phyloP scores from a whole-genome alignment of 2,888 invertebrate genomes.

The Kuschelorhynchus macadamiae region DNA sequence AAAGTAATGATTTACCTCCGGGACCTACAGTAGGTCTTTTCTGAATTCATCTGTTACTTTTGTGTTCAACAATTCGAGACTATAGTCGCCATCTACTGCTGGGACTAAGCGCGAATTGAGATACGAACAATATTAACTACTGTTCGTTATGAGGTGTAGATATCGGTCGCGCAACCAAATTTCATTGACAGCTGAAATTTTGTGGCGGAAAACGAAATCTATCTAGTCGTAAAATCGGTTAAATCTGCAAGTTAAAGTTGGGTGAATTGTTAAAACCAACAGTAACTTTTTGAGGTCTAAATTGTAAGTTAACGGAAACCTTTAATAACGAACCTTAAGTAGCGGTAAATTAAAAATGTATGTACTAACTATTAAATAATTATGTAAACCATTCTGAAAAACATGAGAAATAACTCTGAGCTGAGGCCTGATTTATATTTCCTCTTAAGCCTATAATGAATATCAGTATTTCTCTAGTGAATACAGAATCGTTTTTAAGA shows the following conservation, averaged over 20 bases:
- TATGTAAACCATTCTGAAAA: no score
- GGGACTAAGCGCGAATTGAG: conserved; percentile 61
- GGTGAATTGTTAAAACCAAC: conserved; percentile 69
- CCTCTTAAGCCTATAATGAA: no score
- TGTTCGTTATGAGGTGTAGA: conserved; percentile 30
- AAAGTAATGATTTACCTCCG: conserved; percentile 67
- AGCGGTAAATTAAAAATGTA: no score
- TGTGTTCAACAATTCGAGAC: conserved; percentile 68
- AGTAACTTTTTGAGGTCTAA: conserved; percentile 70
- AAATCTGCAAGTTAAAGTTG: conserved; percentile 62
- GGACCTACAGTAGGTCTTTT: conserved; percentile 65
- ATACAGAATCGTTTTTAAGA: no score
- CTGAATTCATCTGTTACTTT: conserved; percentile 69
- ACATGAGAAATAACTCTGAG: no score
- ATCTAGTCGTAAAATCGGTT: conserved; percentile 52
- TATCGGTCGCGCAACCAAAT: not conserved
- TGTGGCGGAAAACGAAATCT: no score
- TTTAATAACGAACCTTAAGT: conserved; percentile 56
- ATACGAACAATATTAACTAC: conserved; percentile 32
- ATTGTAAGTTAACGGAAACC: conserved; percentile 62
- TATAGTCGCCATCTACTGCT: conserved; percentile 30
- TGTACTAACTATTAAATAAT: no score
- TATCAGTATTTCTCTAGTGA: no score
- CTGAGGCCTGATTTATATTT: no score
- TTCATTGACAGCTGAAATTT: no score